Conservation (phyloP, 2,888 invertebrate species). For the Ctena decussata region DNA sequence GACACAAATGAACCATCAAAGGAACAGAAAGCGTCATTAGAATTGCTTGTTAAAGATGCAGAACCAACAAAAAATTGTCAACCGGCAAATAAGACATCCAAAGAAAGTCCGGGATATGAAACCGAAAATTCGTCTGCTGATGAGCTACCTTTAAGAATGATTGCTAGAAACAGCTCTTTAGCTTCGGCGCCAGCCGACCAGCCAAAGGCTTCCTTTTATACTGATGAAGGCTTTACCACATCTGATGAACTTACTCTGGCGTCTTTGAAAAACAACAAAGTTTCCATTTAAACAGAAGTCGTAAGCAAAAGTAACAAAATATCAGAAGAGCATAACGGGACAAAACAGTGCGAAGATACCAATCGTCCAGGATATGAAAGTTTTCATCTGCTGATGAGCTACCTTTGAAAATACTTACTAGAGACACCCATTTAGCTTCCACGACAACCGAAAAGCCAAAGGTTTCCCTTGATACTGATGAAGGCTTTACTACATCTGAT, state of each 20-base stretch:
- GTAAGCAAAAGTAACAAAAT: too few species aligned
- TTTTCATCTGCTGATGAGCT: background rate
- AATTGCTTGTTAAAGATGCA: too few species aligned
- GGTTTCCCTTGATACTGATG: background rate
- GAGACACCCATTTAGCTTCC: background rate
- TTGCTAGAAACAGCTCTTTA: background rate
- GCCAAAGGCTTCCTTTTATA: background rate
- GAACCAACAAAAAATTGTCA: too few species aligned
- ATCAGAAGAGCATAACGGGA: too few species aligned
- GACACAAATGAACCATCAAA: too few species aligned
- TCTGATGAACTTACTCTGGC: slow-evolving; percentile 7
- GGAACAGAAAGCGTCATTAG: too few species aligned
- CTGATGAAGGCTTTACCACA: background rate
- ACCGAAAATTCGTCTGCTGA: background rate
- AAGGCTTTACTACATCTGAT: slow-evolving; percentile 1
- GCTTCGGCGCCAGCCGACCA: background rate
- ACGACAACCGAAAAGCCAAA: background rate
- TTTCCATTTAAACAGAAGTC: too few species aligned
- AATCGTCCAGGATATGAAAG: too few species aligned
- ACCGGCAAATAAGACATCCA: too few species aligned
- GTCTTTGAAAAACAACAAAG: background rate
- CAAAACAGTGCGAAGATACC: too few species aligned
- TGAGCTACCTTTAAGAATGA: background rate
- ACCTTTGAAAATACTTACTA: background rate
- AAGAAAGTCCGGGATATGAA: too few species aligned